A percentile compares a stretch with the other conserved stretches of the same genome.
phyloP scores from a whole-genome alignment of 2,113 vertebrate species.

The Rhizomys pruinosus region DNA sequence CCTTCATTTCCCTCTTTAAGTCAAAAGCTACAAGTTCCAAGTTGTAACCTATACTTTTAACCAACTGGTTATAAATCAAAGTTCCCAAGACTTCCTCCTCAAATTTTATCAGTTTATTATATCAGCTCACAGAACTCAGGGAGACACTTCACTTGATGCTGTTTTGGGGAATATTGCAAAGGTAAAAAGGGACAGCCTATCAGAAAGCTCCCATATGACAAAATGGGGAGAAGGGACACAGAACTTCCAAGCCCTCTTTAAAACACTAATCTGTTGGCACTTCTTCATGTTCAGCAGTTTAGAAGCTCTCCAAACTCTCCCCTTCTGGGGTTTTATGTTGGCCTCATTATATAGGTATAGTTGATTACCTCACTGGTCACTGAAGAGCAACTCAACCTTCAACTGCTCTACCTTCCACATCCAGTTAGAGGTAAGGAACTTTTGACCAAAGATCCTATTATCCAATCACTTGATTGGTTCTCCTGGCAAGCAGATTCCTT shows the following conservation, averaged over 20 bases:
- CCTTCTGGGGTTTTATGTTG: too few relatives aligned
- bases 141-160: background rate
- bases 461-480: background rate
- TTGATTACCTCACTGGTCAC: background rate
- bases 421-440: background rate
- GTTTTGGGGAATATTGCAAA: background rate
- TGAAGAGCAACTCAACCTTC: background rate
- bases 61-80: background rate
- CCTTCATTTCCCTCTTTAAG: background rate
- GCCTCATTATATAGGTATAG: background rate
- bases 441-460: background rate
- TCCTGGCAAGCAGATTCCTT: background rate
- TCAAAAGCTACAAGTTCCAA: background rate
- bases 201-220: background rate
- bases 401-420: background rate
- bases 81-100: background rate
- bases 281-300: background rate
- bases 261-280: background rate
- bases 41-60: background rate
- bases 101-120: background rate
- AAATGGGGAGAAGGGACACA: background rate
- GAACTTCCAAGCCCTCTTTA: too few relatives aligned
- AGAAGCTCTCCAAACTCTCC: too few relatives aligned
- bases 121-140: background rate
- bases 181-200: background rate